Base-by-base conservation (phyloP, 2,113 vertebrate species). In the Alethe diademata region DNA sequence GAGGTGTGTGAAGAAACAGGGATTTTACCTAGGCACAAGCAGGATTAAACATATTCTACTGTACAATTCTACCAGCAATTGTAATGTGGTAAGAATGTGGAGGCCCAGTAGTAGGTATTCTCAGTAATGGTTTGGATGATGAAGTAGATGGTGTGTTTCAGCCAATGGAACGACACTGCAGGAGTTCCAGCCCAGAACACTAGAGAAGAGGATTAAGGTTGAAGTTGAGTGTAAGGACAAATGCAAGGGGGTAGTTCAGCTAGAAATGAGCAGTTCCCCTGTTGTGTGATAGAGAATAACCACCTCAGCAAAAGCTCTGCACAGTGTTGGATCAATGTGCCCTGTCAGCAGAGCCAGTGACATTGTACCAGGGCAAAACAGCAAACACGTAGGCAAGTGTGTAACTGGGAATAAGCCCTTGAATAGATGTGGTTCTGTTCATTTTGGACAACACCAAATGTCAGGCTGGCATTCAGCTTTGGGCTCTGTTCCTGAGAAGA, bases 51-150 rank as follows among this genome's bases (percentile, higher is more conserved):
- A n/a, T 23, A 12, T 40, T 56, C 15, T 33, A 56, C n/a, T 1
- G 1, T 35, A 53, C 45, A 23, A 47, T 35, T 28, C 50, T 64
- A 19, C 23, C 9, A 24, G 43, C 22, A 72, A 8, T 62, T 66
- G 35, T 33, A 16, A n/a, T 0, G 0, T 26, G 57, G 43, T 8
- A n/a, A 42, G 67, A 75, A 75, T 2, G 6, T 42, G 67, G 18
- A 87, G 35, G 25, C 9, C 11, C 35, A 35, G 43, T 1, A 48
- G 38, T 6, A 40, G 47, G 10, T 14, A 47, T 64, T 47, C 69
- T 56, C 54, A 76, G 53, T 12, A 45, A 29, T 14, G 33, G 23
- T 67, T 81, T 74, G 42, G 31, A n/a, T 69, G 50, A 35, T 61
- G 20, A 74, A 71, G 45, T 8, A 19, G 28, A 14, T n/a, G 33